A percentile compares a stretch with the other conserved stretches of the same genome.
Evolutionary conservation across 1,140 invertebrate species (phyloP).

Genomic region (Microvelia longipes): DNA sequence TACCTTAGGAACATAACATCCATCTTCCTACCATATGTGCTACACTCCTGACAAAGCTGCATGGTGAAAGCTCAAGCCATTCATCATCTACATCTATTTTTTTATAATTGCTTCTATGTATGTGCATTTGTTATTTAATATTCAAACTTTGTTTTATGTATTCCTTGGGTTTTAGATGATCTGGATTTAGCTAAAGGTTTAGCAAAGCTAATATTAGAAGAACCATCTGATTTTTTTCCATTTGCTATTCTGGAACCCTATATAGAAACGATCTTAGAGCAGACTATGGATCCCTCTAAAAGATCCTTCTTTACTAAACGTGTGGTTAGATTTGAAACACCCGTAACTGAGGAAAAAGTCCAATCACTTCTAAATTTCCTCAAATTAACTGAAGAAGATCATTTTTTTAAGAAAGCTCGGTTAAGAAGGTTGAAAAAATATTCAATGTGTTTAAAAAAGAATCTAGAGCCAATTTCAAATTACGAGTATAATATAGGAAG

Average conservation of each 20-base stretch:
- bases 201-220: background rate
- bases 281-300: background rate
- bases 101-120: too few species aligned
- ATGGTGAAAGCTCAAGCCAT: too few species aligned
- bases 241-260: background rate
- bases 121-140: too few species aligned
- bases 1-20: too few species aligned
- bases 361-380: background rate
- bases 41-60: too few species aligned
- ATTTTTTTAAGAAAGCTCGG: background rate
- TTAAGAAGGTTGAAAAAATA: background rate
- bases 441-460: background rate
- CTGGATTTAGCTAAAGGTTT: background rate
- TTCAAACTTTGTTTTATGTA: too few species aligned
- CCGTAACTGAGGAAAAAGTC: background rate
- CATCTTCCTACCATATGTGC: too few species aligned
- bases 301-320: background rate
- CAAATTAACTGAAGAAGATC: background rate
- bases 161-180: conserved; percentile 1
- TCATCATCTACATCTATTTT: too few species aligned
- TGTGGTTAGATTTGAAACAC: background rate
- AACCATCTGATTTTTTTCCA: background rate
- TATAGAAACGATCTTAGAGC: background rate
- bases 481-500: background rate
- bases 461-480: background rate